Percentiles rank a stretch among this genome's conserved stretches.
phyloP scores from a whole-genome alignment of 1,140 invertebrate species.

The Tetragonula clypearis region DNA sequence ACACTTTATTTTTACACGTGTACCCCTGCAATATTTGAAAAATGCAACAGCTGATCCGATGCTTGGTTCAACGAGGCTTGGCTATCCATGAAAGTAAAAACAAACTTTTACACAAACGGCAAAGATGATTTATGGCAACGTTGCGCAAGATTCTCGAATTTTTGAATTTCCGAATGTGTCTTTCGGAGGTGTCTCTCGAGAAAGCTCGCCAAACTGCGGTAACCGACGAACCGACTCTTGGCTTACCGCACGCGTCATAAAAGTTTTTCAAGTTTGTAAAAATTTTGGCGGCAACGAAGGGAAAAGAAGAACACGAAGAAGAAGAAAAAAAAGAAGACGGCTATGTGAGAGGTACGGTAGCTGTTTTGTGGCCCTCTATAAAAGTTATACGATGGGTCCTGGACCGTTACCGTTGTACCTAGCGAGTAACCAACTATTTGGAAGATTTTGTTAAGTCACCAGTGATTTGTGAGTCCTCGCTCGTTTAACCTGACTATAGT shows the following conservation, averaged over 20 bases:
- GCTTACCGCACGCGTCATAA: slow-evolving; percentile 55
- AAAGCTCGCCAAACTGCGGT: slow-evolving; percentile 20
- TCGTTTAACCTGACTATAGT: neutral
- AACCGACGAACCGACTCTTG: slow-evolving; percentile 32
- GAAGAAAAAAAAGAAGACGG: neutral
- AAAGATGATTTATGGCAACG: slow-evolving; percentile 23
- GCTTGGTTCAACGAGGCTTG: slow-evolving; percentile 1
- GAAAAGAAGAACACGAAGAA: neutral
- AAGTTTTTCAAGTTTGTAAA: slow-evolving; percentile 28
- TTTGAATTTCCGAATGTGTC: neutral
- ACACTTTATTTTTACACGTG: too few species aligned
- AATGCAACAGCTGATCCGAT: neutral
- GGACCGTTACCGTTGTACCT: neutral
- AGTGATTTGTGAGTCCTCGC: slow-evolving; percentile 39
- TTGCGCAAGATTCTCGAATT: slow-evolving; percentile 3
- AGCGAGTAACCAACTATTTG: neutral
- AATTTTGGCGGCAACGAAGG: neutral
- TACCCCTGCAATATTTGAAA: neutral
- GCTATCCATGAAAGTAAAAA: slow-evolving; percentile 7
- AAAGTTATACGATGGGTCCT: slow-evolving; percentile 51
- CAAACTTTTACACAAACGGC: neutral
- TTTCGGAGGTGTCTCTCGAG: too few species aligned
- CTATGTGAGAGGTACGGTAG: slow-evolving; percentile 27
- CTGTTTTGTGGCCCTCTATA: slow-evolving; percentile 48
- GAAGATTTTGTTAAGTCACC: neutral